Percentiles rank a stretch among this genome's conserved stretches.
Evolutionary conservation across 2,113 vertebrate genomes (phyloP).

Genomic region (Tauraco erythrolophus): DNA sequence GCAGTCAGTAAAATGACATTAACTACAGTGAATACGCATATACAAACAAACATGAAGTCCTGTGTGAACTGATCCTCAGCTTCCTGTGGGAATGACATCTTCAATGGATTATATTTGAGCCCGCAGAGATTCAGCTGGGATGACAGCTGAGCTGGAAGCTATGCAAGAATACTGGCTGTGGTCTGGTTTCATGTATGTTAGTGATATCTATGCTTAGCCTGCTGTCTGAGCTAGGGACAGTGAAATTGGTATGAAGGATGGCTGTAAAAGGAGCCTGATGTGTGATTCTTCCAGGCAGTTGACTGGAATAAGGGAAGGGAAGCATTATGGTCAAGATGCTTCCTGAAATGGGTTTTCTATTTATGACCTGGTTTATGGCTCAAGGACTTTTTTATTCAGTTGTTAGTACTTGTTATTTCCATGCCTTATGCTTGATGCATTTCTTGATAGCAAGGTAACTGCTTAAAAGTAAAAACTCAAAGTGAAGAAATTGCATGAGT

Average conservation of each 20-base stretch:
- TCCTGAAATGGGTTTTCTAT: background rate
- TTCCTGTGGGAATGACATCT: slow-evolving; percentile 64
- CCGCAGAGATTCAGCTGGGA: background rate
- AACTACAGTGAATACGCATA: slow-evolving; percentile 31
- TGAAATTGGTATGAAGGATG: background rate
- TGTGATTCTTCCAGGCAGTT: background rate
- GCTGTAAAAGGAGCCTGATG: background rate
- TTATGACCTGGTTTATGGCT: background rate
- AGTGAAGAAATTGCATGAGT: background rate
- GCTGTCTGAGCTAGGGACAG: background rate
- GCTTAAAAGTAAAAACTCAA: background rate
- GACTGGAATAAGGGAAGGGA: too few species aligned
- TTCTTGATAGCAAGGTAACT: background rate
- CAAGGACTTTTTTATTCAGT: background rate
- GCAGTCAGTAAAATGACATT: slow-evolving; percentile 40
- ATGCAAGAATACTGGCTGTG: background rate
- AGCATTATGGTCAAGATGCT: background rate
- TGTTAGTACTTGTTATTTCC: background rate
- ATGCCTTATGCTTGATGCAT: background rate
- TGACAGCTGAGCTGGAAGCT: slow-evolving; percentile 45
- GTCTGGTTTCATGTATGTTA: background rate
- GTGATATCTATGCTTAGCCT: background rate
- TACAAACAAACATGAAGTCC: slow-evolving; percentile 54
- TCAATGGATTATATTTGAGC: slow-evolving; percentile 40
- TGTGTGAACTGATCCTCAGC: slow-evolving; percentile 59